Evolutionary conservation across 2,888 invertebrate species (phyloP).

Genomic region (Poecilus cupreus): DNA sequence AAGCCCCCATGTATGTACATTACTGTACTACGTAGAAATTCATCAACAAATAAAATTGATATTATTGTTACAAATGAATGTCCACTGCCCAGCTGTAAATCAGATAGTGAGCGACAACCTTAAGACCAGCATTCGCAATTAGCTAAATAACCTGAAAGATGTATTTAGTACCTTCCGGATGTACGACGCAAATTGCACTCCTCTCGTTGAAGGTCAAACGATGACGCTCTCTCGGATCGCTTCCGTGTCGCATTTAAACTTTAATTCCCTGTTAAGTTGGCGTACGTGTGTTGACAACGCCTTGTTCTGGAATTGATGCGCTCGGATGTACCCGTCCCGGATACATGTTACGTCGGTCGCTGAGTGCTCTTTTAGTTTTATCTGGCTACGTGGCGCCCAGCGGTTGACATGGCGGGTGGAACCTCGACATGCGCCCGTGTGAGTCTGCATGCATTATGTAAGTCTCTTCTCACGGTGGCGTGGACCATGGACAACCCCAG

Average conservation of each 20-base stretch:
- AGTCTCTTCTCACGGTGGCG: slow-evolving; percentile 63
- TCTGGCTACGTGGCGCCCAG: slow-evolving; percentile 44
- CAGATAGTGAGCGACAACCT: too few relatives aligned
- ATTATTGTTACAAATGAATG: too few relatives aligned
- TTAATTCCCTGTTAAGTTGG: slow-evolving; percentile 46
- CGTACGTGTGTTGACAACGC: slow-evolving; percentile 46
- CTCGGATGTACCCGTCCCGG: background rate
- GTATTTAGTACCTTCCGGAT: too few relatives aligned
- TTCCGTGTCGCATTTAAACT: slow-evolving; percentile 45
- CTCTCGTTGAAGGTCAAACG: background rate
- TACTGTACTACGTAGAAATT: too few relatives aligned
- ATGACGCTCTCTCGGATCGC: slow-evolving; percentile 16
- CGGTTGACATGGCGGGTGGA: slow-evolving; percentile 12
- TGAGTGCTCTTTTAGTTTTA: slow-evolving; percentile 55
- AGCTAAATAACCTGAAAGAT: too few relatives aligned
- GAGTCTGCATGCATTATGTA: slow-evolving; percentile 66
- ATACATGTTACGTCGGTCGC: slow-evolving; percentile 50
- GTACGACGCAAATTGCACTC: too few relatives aligned
- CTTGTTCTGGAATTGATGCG: slow-evolving; percentile 40
- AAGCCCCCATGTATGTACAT: too few relatives aligned
- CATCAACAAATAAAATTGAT: too few relatives aligned
- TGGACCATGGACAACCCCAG: background rate
- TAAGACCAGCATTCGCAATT: too few relatives aligned
- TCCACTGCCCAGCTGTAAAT: too few relatives aligned
- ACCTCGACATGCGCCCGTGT: slow-evolving; percentile 50